Percentiles rank a stretch among this genome's conserved stretches.
Evolutionary conservation across 2,888 invertebrate species (phyloP).

Genomic region (Rotaria magnacalcarata): DNA sequence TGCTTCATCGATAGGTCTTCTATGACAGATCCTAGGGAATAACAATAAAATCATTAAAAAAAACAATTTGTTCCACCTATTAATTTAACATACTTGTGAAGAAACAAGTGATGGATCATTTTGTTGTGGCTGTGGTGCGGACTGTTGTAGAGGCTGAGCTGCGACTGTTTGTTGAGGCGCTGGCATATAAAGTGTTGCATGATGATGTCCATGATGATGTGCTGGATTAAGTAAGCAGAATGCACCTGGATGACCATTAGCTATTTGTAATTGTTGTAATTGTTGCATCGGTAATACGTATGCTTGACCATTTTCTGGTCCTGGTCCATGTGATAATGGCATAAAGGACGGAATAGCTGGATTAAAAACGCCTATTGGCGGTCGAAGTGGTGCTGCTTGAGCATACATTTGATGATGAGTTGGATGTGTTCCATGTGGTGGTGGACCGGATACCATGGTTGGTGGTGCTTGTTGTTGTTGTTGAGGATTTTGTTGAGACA

Average conservation of each 20-base stretch:
- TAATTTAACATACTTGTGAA: conserved; percentile 14
- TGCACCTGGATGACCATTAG: background rate
- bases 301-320: background rate
- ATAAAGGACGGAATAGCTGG: conserved; percentile 16
- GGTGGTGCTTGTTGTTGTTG: background rate
- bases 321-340: background rate
- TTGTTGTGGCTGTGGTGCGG: background rate
- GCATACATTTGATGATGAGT: conserved; percentile 7
- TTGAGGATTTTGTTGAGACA: background rate
- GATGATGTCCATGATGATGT: background rate
- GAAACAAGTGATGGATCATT: conserved; percentile 1
- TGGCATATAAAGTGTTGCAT: background rate
- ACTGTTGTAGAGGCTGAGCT: background rate
- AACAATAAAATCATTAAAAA: background rate
- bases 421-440: background rate
- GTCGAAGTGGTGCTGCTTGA: conserved; percentile 7
- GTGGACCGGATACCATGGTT: background rate
- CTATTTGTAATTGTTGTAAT: background rate
- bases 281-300: background rate
- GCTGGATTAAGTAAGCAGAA: background rate
- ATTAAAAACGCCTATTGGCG: background rate
- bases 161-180: background rate
- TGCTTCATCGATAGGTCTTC: background rate
- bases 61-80: background rate
- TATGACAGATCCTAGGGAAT: conserved; percentile 1